Conservation (phyloP, 2,797 vertebrate genomes). For the Sardinella longiceps region DNA sequence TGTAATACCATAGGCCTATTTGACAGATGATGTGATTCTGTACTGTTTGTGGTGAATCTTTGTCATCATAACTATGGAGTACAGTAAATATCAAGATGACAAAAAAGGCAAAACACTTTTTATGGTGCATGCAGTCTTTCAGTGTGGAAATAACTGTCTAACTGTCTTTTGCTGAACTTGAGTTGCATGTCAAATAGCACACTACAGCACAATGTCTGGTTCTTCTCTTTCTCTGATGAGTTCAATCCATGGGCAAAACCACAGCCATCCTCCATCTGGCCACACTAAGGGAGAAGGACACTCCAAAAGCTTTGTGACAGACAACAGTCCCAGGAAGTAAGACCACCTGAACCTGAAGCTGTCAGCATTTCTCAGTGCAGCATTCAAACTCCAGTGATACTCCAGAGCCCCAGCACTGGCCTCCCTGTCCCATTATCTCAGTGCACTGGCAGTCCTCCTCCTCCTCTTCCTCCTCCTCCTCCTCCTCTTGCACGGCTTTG, state of each 20-base stretch:
- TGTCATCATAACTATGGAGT: no score
- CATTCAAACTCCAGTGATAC: neutral
- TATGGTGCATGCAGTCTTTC: no score
- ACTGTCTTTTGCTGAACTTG: no score
- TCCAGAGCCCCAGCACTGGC: neutral
- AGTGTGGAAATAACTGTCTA: no score
- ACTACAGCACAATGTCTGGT: neutral
- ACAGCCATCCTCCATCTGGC: neutral
- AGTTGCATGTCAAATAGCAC: neutral
- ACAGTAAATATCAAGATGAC: no score
- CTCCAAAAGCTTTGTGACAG: neutral
- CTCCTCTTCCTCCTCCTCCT: neutral
- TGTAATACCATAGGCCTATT: no score
- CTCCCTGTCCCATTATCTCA: neutral
- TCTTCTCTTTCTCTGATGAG: no score
- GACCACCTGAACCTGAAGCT: constrained; percentile 21
- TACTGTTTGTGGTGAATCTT: no score
- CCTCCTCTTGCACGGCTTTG: neutral
- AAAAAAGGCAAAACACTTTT: no score
- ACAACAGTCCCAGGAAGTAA: constrained; percentile 11
- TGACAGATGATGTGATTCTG: no score
- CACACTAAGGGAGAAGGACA: neutral
- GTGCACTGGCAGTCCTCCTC: neutral
- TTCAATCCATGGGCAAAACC: neutral
- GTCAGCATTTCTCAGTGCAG: constrained; percentile 8